phyloP scores from a whole-genome alignment of 2,797 vertebrate genomes.

The Sebastes jordani region DNA sequence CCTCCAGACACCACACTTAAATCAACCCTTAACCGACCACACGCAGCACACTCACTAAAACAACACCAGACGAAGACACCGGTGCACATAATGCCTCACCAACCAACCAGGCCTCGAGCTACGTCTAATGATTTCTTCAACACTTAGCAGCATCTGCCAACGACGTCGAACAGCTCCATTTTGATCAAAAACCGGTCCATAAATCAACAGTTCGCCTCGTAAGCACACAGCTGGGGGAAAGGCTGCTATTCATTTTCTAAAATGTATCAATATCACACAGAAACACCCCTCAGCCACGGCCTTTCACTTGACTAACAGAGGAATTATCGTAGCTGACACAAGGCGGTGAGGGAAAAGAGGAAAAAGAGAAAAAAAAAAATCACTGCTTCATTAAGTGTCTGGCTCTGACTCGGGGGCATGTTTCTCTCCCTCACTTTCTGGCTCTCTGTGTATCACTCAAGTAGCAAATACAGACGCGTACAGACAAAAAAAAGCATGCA shows the following conservation, averaged over 20 bases:
- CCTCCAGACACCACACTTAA: constrained; percentile 8
- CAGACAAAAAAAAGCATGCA: constrained; percentile 13
- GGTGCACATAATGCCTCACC: constrained; percentile 26
- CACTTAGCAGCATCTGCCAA: constrained; percentile 67
- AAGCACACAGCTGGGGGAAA: constrained; percentile 33
- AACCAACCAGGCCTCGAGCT: constrained; percentile 28
- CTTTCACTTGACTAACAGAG: constrained; percentile 63
- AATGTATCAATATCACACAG: constrained; percentile 67
- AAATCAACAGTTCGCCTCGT: constrained; percentile 56
- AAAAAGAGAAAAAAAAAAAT: constrained; percentile 11
- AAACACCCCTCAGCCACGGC: constrained; percentile 45
- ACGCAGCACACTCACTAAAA: constrained; percentile 8
- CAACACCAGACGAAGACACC: constrained; percentile 35
- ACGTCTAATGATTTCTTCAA: constrained; percentile 54
- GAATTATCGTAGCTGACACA: constrained; percentile 60
- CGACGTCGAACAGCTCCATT: constrained; percentile 37
- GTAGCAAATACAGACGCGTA: constrained; percentile 41
- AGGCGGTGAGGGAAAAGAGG: not conserved
- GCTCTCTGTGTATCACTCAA: constrained; percentile 43
- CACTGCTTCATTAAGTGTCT: constrained; percentile 60
- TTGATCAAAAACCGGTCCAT: constrained; percentile 48
- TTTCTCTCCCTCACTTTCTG: constrained; percentile 44
- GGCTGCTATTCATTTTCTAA: constrained; percentile 60
- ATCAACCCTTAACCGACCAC: constrained; percentile 16
- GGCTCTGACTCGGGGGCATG: constrained; percentile 54